Percentiles rank a stretch among this genome's conserved stretches.
These are phyloP conservation scores for Cassiopea andromeda DNA, from an alignment of 30 jellyfish, hydroid and myxozoan species.

Conservation along the genomic window DNA sequence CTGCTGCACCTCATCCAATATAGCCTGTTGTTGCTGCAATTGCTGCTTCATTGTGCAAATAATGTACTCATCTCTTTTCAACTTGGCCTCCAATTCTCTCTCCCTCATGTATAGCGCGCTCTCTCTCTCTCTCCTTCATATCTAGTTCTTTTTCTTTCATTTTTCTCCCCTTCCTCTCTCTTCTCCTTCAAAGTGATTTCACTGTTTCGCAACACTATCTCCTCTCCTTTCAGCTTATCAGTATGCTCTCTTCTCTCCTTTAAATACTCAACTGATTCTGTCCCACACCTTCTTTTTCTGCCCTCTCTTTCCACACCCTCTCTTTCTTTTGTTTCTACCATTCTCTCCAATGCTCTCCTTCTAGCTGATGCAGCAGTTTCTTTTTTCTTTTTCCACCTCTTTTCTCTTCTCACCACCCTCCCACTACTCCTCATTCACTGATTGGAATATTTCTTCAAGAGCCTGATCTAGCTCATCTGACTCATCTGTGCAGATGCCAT, in stretches of 20 bases:
- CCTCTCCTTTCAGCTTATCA: slow-evolving; percentile 11
- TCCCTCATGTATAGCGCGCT: neutral
- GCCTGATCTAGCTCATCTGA: slow-evolving; percentile 41
- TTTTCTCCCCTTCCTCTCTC: neutral
- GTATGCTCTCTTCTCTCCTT: neutral
- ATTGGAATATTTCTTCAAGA: slow-evolving; percentile 20
- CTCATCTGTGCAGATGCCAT: slow-evolving; percentile 38
- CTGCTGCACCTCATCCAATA: slow-evolving; percentile 34
- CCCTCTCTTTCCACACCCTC: slow-evolving; percentile 1
- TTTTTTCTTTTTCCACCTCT: neutral
- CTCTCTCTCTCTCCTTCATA: slow-evolving; percentile 3
- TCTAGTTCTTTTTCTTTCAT: neutral
- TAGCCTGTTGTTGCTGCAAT: slow-evolving; percentile 32
- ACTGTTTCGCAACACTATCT: slow-evolving; percentile 4
- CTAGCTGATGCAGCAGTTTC: neutral
- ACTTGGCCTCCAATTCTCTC: slow-evolving; percentile 21
- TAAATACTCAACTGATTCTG: slow-evolving; percentile 35
- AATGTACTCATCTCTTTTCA: neutral
- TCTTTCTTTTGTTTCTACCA: neutral
- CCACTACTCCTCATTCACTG: neutral
- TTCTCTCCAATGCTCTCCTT: slow-evolving; percentile 27
- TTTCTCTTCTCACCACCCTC: neutral
- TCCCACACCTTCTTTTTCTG: slow-evolving; percentile 7
- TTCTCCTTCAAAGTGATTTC: slow-evolving; percentile 16
- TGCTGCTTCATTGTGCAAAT: neutral